A percentile compares a stretch with the other conserved stretches of the same genome.
Conservation (phyloP, 2,797 vertebrate genomes). For the Myiotriccus ornatus region DNA sequence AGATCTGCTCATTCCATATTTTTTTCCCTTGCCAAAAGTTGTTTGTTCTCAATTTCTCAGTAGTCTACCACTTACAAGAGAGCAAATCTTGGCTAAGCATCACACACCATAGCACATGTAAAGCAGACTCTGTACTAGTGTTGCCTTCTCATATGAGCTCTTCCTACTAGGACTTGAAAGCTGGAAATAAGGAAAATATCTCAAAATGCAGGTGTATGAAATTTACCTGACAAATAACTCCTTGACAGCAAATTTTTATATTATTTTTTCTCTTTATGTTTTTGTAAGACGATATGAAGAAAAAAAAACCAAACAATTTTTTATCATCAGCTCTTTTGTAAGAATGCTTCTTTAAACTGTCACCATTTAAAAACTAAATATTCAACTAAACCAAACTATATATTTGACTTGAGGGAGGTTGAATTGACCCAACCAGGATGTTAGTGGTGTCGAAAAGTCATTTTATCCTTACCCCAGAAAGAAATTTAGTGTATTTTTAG, state of each 20-base stretch:
- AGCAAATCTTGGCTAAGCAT: neutral
- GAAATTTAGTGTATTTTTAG: neutral
- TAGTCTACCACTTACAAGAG: neutral
- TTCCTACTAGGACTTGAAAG: neutral
- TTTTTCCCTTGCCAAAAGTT: neutral
- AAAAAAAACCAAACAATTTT: neutral
- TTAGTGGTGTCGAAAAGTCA: neutral
- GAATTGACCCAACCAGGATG: slow-evolving; percentile 22
- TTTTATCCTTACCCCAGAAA: neutral
- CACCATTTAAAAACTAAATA: neutral
- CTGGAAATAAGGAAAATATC: neutral
- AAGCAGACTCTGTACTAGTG: neutral
- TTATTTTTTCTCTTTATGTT: neutral
- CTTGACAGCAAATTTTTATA: neutral
- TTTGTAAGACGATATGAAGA: neutral
- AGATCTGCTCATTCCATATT: neutral
- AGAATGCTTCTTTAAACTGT: neutral
- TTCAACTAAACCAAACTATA: neutral
- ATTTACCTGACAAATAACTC: neutral
- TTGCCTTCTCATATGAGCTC: neutral
- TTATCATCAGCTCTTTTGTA: neutral
- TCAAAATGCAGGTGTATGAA: neutral
- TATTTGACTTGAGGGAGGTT: slow-evolving; percentile 16
- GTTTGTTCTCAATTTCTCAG: neutral
- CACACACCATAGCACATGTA: neutral